A percentile compares a stretch with the other conserved stretches of the same genome.
Evolutionary conservation across 2,888 invertebrate genomes (phyloP).

Genomic region (Hololepta plana): DNA sequence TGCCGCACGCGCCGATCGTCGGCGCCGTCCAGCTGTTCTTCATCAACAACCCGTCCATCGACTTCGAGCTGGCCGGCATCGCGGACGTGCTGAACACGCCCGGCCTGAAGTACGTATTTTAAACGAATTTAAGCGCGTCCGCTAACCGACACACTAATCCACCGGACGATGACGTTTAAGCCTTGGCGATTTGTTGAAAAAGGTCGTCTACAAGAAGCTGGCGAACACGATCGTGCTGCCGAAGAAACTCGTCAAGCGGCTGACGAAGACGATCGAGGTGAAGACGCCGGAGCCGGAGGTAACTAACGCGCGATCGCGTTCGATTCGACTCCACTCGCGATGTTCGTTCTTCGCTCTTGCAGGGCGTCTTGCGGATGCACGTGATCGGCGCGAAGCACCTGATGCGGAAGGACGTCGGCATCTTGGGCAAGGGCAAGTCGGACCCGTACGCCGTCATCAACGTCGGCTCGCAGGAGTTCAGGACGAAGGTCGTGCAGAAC

Average conservation of each 20-base stretch:
- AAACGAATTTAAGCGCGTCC: too few relatives aligned
- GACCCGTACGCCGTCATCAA: constrained; percentile 89
- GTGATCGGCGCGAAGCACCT: constrained; percentile 89
- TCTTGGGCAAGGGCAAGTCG: constrained; percentile 85
- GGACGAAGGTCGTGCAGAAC: constrained; percentile 86
- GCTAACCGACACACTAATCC: too few relatives aligned
- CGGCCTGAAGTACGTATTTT: constrained; percentile 83
- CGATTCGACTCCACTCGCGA: too few relatives aligned
- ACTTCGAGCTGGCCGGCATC: constrained; percentile 91
- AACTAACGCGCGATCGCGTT: too few relatives aligned
- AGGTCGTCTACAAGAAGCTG: constrained; percentile 80
- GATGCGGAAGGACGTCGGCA: constrained; percentile 87
- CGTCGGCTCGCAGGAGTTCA: constrained; percentile 86
- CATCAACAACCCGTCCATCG: constrained; percentile 87
- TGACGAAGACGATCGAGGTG: constrained; percentile 60
- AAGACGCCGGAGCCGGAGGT: constrained; percentile 90
- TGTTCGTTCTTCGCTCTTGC: too few relatives aligned
- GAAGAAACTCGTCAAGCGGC: constrained; percentile 80
- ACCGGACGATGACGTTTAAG: too few relatives aligned
- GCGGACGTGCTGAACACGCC: constrained; percentile 95
- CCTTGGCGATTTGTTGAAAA: constrained; percentile 68
- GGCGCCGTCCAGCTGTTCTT: constrained; percentile 95
- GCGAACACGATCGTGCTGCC: constrained; percentile 88
- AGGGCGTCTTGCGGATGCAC: constrained; percentile 90
- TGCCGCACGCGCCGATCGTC: constrained; percentile 76